Evolutionary conservation across 2,113 vertebrate species (phyloP).

Genomic region (Budorcas taxicolor): DNA sequence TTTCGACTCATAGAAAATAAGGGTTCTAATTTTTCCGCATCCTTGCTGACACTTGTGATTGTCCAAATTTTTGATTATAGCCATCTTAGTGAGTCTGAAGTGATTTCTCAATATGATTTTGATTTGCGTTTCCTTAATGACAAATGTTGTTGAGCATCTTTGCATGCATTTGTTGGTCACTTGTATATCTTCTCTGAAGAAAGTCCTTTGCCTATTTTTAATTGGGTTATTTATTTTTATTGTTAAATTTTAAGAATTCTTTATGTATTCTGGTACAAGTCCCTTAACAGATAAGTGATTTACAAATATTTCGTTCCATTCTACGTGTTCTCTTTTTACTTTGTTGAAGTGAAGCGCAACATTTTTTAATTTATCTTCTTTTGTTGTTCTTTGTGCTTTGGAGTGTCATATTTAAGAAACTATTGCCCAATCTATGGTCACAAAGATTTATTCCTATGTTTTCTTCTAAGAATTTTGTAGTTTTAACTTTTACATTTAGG

Average conservation of each 20-base stretch:
- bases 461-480: slow-evolving; percentile 12
- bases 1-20: neutral
- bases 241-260: neutral
- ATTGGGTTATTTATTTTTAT: neutral
- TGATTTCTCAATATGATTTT: neutral
- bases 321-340: neutral
- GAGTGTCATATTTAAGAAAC: neutral
- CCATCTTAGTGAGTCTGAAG: neutral
- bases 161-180: neutral
- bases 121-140: neutral
- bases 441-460: neutral
- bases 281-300: neutral
- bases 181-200: neutral
- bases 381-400: neutral
- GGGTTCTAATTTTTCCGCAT: neutral
- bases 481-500: neutral
- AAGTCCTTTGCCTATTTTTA: neutral
- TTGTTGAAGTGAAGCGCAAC: neutral
- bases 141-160: neutral
- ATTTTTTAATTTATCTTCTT: neutral
- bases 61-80: neutral
- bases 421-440: neutral
- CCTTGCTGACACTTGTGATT: neutral
- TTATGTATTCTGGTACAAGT: neutral
- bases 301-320: neutral